Evolutionary conservation across 1,140 invertebrate species (phyloP), one percentile per base, ranked within the genome.

Genomic region (Drosophila takahashii): DNA sequence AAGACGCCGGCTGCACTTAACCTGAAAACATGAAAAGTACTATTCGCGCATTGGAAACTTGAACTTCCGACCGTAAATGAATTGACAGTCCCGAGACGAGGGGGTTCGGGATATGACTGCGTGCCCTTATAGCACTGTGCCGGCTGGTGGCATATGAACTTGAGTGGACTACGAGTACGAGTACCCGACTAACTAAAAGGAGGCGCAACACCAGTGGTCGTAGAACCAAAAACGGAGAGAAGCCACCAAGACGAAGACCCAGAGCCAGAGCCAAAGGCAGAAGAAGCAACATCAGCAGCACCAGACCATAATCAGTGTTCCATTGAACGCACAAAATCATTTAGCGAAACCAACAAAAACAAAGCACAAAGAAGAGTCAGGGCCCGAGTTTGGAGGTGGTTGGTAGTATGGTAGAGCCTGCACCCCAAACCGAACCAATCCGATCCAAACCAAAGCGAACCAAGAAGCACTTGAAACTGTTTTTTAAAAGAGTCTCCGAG

Each of bases 271-370:
- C 61, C 51, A 87, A 53, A 66, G 69, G 60, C 75, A 86, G 73
- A 78, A 74, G 74, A 61, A 47, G 79, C 59, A 48, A 48, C 61
- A 18, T 16, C 41, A 27, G 29, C 71, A 72, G 37, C 73, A 81
- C 73, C 61, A 81, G 75, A 87, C 87, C 86, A 91, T 90, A 90
- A 79, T 91, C 90, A 91, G 72, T 91, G 79, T 91, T 91, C 90
- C 90, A 91, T 91, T 91, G 90, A 91, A 91, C 80, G 90, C 84
- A 90, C 90, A 91, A 91, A 91, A 91, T 91, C 90, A 91, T 91
- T 90, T 91, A 91, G 86, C 90, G 90, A 87, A 90, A 91, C 90
- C 86, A 77, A 90, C 87, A 90, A 83, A 73, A 79, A 71, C 67
- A 71, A 71, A 71, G 9, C 34, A 70, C 42, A 70, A 70, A 70